Evolutionary conservation across 1,140 invertebrate genomes (phyloP).

Genomic region (Lasaia peninsularis): DNA sequence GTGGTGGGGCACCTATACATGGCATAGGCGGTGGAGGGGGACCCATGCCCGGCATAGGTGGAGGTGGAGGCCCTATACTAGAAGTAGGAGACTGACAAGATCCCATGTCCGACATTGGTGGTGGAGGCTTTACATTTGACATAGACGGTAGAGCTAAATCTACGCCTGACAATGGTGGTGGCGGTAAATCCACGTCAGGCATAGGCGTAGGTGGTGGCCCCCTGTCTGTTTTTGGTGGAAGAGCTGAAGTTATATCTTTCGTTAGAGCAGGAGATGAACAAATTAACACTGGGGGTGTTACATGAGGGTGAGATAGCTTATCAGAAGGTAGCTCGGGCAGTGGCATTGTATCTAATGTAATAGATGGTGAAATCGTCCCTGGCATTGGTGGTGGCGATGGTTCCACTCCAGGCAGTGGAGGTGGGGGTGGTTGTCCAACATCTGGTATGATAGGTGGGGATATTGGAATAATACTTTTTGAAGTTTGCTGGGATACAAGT

Average conservation of each 20-base stretch:
- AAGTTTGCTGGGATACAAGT: not conserved
- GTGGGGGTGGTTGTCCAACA: constrained; percentile 54
- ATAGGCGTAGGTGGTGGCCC: constrained; percentile 27
- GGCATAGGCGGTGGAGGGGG: constrained; percentile 71
- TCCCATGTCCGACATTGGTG: constrained; percentile 20
- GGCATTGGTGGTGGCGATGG: constrained; percentile 60
- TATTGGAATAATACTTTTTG: not conserved
- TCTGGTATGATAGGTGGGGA: not conserved
- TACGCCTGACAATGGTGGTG: constrained; percentile 39
- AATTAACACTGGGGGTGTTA: not conserved
- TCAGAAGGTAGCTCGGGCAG: not conserved
- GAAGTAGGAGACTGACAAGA: constrained; percentile 65
- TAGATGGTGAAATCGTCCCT: constrained; percentile 20
- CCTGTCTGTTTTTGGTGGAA: constrained; percentile 13
- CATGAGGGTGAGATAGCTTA: not conserved
- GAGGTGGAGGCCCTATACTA: constrained; percentile 65
- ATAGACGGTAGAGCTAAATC: constrained; percentile 42
- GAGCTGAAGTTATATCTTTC: constrained; percentile 52
- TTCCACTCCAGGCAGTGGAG: constrained; percentile 69
- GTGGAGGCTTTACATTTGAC: constrained; percentile 33
- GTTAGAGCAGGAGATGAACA: constrained; percentile 68
- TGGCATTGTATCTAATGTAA: not conserved
- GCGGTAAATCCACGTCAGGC: constrained; percentile 32
- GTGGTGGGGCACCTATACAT: constrained; percentile 60
- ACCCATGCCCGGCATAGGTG: constrained; percentile 53